These are phyloP conservation scores for Trematomus loennbergii DNA, from an alignment of 2,113 vertebrate species.

Conservation along the genomic window DNA sequence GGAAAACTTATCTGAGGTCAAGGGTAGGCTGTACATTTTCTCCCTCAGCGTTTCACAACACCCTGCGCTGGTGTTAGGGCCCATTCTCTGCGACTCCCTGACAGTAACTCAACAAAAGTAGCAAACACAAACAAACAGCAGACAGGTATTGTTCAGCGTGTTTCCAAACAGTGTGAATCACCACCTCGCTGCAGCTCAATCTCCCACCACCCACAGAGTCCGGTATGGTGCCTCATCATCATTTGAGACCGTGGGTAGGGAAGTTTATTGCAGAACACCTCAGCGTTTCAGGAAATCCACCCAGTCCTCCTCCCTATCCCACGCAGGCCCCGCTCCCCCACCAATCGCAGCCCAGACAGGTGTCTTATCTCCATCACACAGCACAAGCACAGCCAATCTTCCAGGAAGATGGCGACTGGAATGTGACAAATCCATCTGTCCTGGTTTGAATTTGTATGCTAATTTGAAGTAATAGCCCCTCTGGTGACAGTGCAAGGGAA, in stretches of 20 bases:
- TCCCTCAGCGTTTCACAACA: slow-evolving; percentile 25
- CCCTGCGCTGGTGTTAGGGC: slow-evolving; percentile 29
- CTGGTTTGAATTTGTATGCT: slow-evolving; percentile 89
- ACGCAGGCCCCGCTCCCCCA: slow-evolving; percentile 39
- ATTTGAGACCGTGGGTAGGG: slow-evolving; percentile 71
- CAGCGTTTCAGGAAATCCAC: slow-evolving; percentile 74
- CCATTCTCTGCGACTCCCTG: slow-evolving; percentile 44
- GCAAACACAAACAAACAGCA: slow-evolving; percentile 65
- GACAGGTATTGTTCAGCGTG: slow-evolving; percentile 67
- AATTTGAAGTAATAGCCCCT: slow-evolving; percentile 90
- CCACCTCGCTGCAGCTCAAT: slow-evolving; percentile 67
- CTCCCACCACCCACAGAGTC: slow-evolving; percentile 73
- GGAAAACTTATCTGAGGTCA: slow-evolving; percentile 25
- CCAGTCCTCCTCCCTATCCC: slow-evolving; percentile 54
- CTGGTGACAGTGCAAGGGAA: slow-evolving; percentile 86
- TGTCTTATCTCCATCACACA: slow-evolving; percentile 86
- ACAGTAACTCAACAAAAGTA: slow-evolving; percentile 72
- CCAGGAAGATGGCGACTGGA: slow-evolving; percentile 84
- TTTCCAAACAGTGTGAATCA: slow-evolving; percentile 74
- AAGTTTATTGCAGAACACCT: slow-evolving; percentile 81
- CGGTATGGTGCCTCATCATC: slow-evolving; percentile 76
- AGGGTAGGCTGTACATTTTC: slow-evolving; percentile 14
- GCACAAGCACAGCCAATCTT: slow-evolving; percentile 84
- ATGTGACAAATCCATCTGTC: slow-evolving; percentile 90
- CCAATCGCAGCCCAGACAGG: slow-evolving; percentile 79